These are phyloP conservation scores for Orestias chungarensis DNA, from an alignment of 2,797 vertebrate genomes.

Conservation along the genomic window DNA sequence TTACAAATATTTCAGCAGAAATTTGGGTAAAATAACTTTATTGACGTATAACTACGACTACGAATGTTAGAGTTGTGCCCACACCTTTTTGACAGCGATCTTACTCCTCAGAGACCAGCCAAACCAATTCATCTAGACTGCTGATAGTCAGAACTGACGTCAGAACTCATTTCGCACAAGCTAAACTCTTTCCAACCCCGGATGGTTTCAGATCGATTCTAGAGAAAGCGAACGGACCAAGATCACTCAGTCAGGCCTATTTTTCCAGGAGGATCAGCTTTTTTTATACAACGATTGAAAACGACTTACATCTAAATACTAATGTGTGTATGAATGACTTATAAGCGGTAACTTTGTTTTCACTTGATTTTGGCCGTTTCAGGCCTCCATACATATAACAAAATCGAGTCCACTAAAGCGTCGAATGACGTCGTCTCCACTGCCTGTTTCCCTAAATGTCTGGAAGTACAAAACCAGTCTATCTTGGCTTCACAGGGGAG, in stretches of 20 bases:
- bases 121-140: background rate
- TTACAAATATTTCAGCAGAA: too few relatives aligned
- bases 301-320: background rate
- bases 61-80: too few relatives aligned
- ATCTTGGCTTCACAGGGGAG: constrained; percentile 49
- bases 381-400: constrained; percentile 37
- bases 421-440: constrained; percentile 5
- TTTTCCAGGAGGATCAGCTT: background rate
- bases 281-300: background rate
- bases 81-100: too few relatives aligned
- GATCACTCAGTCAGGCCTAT: background rate
- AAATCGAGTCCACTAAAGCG: constrained; percentile 51
- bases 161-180: background rate
- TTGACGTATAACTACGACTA: too few relatives aligned
- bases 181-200: background rate
- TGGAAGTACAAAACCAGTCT: constrained; percentile 67
- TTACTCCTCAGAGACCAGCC: too few relatives aligned
- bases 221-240: background rate
- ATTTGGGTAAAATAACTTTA: too few relatives aligned
- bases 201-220: background rate
- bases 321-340: too few relatives aligned
- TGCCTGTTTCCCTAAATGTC: constrained; percentile 38
- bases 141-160: background rate
- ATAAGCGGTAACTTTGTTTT: too few relatives aligned
- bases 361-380: constrained; percentile 5